phyloP scores from a whole-genome alignment of 2,888 invertebrate species.

The Lochmaea crataegi region DNA sequence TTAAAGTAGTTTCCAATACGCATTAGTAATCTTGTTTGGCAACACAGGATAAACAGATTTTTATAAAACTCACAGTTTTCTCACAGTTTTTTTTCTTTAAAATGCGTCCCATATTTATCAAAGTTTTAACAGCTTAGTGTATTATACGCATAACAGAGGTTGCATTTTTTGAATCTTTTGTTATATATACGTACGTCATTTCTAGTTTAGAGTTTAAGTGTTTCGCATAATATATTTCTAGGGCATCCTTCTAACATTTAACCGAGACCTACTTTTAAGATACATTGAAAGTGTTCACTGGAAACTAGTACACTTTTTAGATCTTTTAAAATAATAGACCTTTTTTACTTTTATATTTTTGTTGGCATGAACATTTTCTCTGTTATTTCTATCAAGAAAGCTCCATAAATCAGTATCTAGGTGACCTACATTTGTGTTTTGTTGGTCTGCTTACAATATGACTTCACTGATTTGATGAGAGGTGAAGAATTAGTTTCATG shows the following conservation, averaged over 20 bases:
- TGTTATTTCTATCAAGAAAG: neutral
- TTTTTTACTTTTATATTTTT: neutral
- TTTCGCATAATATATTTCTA: neutral
- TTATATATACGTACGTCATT: too few species aligned
- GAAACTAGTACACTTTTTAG: constrained; percentile 5
- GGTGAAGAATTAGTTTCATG: neutral
- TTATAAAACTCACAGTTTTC: too few species aligned
- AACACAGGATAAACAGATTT: too few species aligned
- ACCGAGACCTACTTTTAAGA: neutral
- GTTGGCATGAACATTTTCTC: neutral
- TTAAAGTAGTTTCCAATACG: too few species aligned
- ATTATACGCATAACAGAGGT: too few species aligned
- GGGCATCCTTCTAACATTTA: neutral
- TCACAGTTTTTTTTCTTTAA: too few species aligned
- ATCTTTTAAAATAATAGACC: neutral
- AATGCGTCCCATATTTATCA: too few species aligned
- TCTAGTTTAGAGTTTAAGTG: too few species aligned
- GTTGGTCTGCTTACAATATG: neutral
- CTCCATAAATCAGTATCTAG: constrained; percentile 1
- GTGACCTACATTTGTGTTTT: constrained; percentile 1
- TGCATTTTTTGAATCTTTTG: too few species aligned
- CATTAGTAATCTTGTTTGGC: too few species aligned
- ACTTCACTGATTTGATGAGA: neutral
- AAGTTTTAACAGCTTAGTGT: too few species aligned
- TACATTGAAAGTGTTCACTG: neutral